Evolutionary conservation across 1,140 invertebrate genomes (phyloP).

Genomic region (Drosophila littoralis): DNA sequence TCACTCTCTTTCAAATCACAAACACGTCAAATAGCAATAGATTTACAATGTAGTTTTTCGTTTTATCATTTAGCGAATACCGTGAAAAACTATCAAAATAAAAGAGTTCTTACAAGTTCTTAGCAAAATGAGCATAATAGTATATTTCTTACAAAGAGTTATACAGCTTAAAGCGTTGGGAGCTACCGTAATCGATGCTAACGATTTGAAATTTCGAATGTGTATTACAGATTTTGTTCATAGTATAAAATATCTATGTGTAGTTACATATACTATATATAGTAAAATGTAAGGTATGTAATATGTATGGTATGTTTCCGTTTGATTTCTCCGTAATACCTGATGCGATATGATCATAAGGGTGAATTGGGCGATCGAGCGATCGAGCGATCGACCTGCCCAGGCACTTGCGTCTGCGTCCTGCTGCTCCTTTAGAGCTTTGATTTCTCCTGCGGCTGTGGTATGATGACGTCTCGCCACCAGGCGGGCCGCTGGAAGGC

Average conservation of each 20-base stretch:
- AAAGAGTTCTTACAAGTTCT: no score
- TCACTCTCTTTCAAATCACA: background rate
- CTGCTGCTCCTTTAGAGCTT: constrained; percentile 55
- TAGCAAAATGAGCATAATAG: no score
- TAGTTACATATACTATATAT: background rate
- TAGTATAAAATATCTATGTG: background rate
- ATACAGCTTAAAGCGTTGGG: no score
- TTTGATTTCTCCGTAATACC: constrained; percentile 38
- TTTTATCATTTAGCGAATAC: no score
- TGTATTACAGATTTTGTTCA: no score
- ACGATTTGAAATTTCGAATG: no score
- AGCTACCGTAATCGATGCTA: background rate
- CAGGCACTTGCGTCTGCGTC: constrained; percentile 52
- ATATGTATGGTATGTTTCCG: constrained; percentile 19
- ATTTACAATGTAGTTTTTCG: no score
- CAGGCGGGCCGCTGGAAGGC: constrained; percentile 90
- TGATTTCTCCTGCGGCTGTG: constrained; percentile 66
- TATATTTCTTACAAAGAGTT: no score
- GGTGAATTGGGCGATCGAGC: constrained; percentile 1
- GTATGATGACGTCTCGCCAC: constrained; percentile 90
- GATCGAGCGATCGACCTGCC: constrained; percentile 2
- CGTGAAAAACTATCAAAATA: no score
- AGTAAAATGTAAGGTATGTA: background rate
- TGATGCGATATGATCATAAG: constrained; percentile 46
- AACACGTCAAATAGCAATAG: background rate